Conservation (phyloP, 2,888 invertebrate species). For the Polyploca ridens region DNA sequence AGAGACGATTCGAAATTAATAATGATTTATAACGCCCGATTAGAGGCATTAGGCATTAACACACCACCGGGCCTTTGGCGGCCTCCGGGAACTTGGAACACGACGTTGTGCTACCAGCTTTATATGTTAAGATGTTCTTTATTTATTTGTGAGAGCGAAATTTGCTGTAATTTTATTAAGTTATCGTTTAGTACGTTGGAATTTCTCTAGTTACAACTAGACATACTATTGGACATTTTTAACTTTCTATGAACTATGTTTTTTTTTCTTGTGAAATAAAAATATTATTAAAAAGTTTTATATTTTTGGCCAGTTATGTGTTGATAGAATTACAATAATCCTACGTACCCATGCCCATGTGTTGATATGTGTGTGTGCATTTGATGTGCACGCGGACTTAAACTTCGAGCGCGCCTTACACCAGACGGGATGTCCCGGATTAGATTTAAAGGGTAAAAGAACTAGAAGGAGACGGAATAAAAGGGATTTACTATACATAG, state of each 20-base stretch:
- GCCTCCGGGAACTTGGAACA: constrained; percentile 20
- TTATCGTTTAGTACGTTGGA: neutral
- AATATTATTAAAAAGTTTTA: no score
- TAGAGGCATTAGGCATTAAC: constrained; percentile 70
- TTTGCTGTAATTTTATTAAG: neutral
- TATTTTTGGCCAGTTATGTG: no score
- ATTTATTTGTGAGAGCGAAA: neutral
- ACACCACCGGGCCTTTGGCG: constrained; percentile 55
- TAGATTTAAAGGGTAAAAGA: constrained; percentile 83
- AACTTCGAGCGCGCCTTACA: constrained; percentile 62
- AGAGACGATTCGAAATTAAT: constrained; percentile 76
- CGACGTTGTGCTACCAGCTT: constrained; percentile 1
- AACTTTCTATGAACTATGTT: no score
- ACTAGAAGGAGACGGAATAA: constrained; percentile 65
- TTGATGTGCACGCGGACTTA: constrained; percentile 46
- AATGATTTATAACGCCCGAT: constrained; percentile 82
- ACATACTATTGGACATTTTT: no score
- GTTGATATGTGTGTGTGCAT: constrained; percentile 22
- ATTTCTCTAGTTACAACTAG: neutral
- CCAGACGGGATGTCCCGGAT: constrained; percentile 81
- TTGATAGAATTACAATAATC: neutral
- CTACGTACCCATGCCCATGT: neutral
- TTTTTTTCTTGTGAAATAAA: no score
- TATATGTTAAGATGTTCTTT: neutral
- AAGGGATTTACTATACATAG: constrained; percentile 46